phyloP scores from a whole-genome alignment of 2,888 invertebrate species.

The Microplitis manilae region DNA sequence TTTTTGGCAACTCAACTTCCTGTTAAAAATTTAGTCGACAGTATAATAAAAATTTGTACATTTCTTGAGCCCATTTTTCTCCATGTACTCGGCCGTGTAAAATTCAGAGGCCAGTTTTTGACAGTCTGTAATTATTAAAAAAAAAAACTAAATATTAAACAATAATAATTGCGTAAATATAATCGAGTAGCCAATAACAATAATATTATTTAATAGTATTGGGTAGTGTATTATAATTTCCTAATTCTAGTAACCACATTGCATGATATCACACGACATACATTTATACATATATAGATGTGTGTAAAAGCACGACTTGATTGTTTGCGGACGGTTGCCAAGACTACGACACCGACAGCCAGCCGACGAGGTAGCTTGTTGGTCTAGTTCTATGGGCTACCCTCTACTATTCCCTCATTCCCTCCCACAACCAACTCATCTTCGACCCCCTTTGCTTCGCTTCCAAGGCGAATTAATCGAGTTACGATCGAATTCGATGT shows the following conservation, averaged over 20 bases:
- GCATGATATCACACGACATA: slow-evolving; percentile 38
- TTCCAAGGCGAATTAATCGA: slow-evolving; percentile 45
- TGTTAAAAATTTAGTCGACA: too few species aligned
- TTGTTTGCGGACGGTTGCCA: slow-evolving; percentile 53
- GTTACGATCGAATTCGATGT: slow-evolving; percentile 45
- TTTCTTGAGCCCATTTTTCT: too few species aligned
- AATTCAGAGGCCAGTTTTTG: too few species aligned
- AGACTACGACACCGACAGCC: slow-evolving; percentile 48
- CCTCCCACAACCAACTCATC: slow-evolving; percentile 30
- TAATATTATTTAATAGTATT: background rate
- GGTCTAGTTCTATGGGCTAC: slow-evolving; percentile 51
- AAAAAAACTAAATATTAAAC: background rate
- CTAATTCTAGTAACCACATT: slow-evolving; percentile 38
- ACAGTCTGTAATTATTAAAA: background rate
- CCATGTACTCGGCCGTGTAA: too few species aligned
- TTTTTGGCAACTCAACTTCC: too few species aligned
- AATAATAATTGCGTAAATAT: background rate
- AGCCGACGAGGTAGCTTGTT: slow-evolving; percentile 45
- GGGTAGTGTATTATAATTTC: slow-evolving; percentile 13
- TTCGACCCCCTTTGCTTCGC: slow-evolving; percentile 34
- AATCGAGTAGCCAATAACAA: background rate
- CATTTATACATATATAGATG: background rate
- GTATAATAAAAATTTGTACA: too few species aligned
- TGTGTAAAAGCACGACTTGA: slow-evolving; percentile 38
- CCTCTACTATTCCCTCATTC: slow-evolving; percentile 35